Evolutionary conservation across 2,797 vertebrate species (phyloP).

Genomic region (Protosalanx chinensis): DNA sequence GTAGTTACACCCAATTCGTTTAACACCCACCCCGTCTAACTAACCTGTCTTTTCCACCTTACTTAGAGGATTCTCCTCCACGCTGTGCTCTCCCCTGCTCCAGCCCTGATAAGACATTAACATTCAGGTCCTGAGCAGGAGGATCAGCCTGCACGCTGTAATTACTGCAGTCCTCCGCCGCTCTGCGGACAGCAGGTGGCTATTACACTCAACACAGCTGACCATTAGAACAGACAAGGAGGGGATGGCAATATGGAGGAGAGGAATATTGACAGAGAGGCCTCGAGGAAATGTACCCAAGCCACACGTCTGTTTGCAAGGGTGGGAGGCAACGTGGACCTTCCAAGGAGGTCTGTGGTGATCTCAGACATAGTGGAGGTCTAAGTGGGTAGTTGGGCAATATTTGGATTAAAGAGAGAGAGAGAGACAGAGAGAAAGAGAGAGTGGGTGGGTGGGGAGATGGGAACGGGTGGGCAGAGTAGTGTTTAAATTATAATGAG

Average conservation of each 20-base stretch:
- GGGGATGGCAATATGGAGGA: background rate
- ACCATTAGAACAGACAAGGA: conserved; percentile 21
- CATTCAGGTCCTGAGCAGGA: conserved; percentile 48
- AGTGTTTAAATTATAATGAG: background rate
- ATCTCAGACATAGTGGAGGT: background rate
- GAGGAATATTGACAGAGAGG: background rate
- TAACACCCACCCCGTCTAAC: background rate
- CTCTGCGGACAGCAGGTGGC: conserved; percentile 45
- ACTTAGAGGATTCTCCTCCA: background rate
- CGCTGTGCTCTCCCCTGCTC: conserved; percentile 18
- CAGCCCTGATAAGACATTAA: conserved; percentile 50
- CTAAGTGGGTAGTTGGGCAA: background rate
- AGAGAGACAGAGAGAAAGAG: background rate
- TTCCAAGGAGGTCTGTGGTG: background rate
- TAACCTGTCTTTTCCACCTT: background rate
- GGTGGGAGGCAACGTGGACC: background rate
- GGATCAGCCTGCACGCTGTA: conserved; percentile 35
- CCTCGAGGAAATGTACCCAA: no score
- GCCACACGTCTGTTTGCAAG: background rate
- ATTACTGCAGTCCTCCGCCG: conserved; percentile 35
- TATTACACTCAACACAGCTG: conserved; percentile 34
- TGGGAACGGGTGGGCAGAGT: background rate
- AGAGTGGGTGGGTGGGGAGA: background rate
- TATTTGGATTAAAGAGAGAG: background rate
- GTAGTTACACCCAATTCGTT: background rate